Evolutionary conservation across 2,113 vertebrate genomes (phyloP).

Genomic region (Colinus virginianus): DNA sequence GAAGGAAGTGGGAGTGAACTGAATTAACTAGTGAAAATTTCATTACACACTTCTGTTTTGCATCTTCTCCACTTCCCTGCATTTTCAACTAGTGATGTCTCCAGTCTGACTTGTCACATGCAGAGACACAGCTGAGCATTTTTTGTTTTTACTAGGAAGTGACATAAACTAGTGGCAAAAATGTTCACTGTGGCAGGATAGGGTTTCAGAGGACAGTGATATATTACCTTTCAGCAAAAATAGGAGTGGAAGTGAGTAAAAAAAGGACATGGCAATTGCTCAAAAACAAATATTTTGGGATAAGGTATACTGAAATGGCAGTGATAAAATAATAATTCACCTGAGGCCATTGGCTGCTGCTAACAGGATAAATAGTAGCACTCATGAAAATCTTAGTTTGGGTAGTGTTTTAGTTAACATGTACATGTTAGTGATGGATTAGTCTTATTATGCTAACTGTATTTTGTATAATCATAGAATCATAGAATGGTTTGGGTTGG

Average conservation of each 20-base stretch:
- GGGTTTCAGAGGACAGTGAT: neutral
- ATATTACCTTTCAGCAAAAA: neutral
- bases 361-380: neutral
- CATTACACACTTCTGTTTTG: neutral
- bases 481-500: neutral
- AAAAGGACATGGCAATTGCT: neutral
- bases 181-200: neutral
- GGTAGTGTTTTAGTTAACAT: neutral
- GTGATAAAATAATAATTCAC: neutral
- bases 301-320: neutral
- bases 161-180: neutral
- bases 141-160: neutral
- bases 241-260: neutral
- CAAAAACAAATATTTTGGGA: neutral
- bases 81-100: neutral
- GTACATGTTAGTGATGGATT: neutral
- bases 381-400: neutral
- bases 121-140: neutral
- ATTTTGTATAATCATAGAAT: neutral
- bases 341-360: neutral
- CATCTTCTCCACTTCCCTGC: neutral
- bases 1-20: neutral
- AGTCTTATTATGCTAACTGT: neutral
- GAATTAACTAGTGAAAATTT: neutral
- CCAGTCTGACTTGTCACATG: neutral